phyloP scores from a whole-genome alignment of 2,113 vertebrate species.

The Microtus richardsoni region DNA sequence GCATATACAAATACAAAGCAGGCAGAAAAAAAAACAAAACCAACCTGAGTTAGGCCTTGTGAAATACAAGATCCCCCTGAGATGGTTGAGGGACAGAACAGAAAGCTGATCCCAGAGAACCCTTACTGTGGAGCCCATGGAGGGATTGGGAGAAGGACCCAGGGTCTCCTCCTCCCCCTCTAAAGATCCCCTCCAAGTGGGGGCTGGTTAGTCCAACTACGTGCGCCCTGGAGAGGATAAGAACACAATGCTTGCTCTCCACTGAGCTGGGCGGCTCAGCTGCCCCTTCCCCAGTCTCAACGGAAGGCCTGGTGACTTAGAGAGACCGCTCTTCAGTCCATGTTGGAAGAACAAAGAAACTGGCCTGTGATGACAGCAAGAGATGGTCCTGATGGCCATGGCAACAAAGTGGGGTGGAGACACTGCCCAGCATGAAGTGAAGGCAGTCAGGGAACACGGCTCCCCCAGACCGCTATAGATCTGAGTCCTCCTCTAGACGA shows the following conservation, averaged over 20 bases:
- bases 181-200: neutral
- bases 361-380: too few species aligned
- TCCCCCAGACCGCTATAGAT: neutral
- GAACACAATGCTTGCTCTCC: neutral
- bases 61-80: neutral
- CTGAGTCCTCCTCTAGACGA: neutral
- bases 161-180: neutral
- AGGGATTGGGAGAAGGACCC: neutral
- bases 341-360: neutral
- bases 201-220: neutral
- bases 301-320: neutral
- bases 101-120: neutral
- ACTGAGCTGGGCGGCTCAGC: too few species aligned
- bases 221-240: neutral
- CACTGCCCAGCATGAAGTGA: neutral
- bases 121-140: neutral
- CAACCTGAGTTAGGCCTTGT: neutral
- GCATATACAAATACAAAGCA: neutral
- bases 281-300: neutral
- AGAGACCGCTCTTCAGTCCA: neutral
- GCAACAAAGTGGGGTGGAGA: too few species aligned
- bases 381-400: neutral
- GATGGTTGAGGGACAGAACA: neutral
- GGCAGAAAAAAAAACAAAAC: neutral
- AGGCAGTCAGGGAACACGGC: neutral